Conservation (phyloP, 2,888 invertebrate species). For the Lampropteryx suffumata region DNA sequence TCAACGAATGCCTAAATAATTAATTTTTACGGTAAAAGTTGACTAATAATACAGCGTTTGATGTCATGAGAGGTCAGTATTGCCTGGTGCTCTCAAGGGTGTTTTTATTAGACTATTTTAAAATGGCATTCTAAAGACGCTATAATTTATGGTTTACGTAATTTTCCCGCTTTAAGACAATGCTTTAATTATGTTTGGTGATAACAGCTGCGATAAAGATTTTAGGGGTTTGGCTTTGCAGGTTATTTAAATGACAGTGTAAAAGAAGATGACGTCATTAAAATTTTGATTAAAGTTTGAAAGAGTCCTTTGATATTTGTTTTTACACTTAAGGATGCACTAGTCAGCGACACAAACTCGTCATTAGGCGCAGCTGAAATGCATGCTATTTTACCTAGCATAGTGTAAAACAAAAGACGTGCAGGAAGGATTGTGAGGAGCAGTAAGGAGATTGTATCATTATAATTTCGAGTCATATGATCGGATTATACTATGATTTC, state of each 20-base stretch:
- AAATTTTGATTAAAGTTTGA: conserved; percentile 26
- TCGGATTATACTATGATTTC: too few relatives aligned
- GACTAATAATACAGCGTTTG: conserved; percentile 1
- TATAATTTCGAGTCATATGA: too few relatives aligned
- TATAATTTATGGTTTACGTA: conserved; percentile 72
- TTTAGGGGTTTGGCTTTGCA: conserved; percentile 56
- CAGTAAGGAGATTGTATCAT: too few relatives aligned
- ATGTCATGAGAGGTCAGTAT: conserved; percentile 4
- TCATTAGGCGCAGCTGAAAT: too few relatives aligned
- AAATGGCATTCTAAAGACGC: conserved; percentile 70
- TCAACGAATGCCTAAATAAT: too few relatives aligned
- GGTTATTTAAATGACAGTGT: conserved; percentile 49
- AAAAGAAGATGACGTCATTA: conserved; percentile 32
- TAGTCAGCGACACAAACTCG: too few relatives aligned
- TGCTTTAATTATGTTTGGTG: conserved; percentile 77
- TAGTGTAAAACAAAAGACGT: too few relatives aligned
- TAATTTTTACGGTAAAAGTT: too few relatives aligned
- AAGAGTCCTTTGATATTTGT: too few relatives aligned
- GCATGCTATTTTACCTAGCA: too few relatives aligned
- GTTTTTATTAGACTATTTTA: conserved; percentile 78
- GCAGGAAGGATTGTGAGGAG: too few relatives aligned
- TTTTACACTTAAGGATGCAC: too few relatives aligned
- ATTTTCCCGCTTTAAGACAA: conserved; percentile 69
- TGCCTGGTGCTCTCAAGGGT: conserved; percentile 50
- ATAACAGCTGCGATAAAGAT: conserved; percentile 70